Evolutionary conservation across 2,113 vertebrate genomes (phyloP).

Genomic region (Sturnira hondurensis): DNA sequence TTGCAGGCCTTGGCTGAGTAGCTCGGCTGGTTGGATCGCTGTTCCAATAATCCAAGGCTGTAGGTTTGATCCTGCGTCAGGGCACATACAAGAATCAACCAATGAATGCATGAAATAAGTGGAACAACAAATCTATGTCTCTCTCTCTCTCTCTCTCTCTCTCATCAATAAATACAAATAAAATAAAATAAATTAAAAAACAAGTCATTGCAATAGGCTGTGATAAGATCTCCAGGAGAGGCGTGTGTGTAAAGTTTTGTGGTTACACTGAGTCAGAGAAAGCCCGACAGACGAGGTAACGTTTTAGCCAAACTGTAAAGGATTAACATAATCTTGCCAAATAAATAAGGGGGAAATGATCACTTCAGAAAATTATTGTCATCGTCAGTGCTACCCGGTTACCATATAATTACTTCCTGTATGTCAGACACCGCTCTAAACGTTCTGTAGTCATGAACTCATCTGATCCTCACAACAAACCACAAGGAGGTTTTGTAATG

Average conservation of each 20-base stretch:
- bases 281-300: background rate
- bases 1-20: too few relatives aligned
- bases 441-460: background rate
- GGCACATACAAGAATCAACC: too few relatives aligned
- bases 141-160: too few relatives aligned
- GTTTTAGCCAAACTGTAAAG: background rate
- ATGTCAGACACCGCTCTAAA: background rate
- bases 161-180: too few relatives aligned
- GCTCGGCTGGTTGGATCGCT: too few relatives aligned
- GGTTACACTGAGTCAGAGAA: background rate
- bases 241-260: background rate
- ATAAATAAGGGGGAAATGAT: background rate
- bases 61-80: too few relatives aligned
- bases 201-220: background rate
- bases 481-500: background rate
- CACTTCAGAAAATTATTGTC: constrained; percentile 1
- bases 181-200: too few relatives aligned
- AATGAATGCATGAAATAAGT: too few relatives aligned
- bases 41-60: too few relatives aligned
- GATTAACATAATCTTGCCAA: background rate
- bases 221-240: background rate
- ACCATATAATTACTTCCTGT: background rate
- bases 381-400: background rate
- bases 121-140: too few relatives aligned
- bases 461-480: background rate